Base-by-base conservation (phyloP, 2,888 invertebrate genomes). In the Malthinus flaveolus region DNA sequence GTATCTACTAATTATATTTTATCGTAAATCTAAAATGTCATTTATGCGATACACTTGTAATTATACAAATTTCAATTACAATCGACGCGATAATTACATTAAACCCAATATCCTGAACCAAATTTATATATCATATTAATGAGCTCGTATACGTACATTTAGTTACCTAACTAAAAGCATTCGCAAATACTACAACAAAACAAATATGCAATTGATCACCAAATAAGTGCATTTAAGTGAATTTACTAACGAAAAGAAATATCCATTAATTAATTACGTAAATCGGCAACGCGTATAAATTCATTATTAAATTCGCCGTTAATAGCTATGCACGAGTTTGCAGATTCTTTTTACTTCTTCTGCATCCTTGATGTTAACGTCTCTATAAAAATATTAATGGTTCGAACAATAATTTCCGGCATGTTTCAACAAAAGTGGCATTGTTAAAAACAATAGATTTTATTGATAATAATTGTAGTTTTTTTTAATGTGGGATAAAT, bases 41-140 rank as follows among this genome's bases (percentile, higher is more conserved):
- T 51, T 51, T 15, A 51, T 47, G 33, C 32, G 56, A 59, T 66
- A 60, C 58, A 57, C 48, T 53, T 59, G 57, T 61, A 63, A 64
- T 64, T 59, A n/a, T n/a, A 61, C 62, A 49, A 64, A 64, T 63
- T 64, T 58, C 64, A 62, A 63, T 64, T 64, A 59, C 64, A 59
- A 64, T 61, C 62, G 59, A 52, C 7, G 57, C 59, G 48, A 57
- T 64, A 64, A 64, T 64, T 62, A 63, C 47, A 56, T 61, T 55
- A 64, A 57, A 60, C 49, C 55, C 64, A 66, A 64, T 64, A 61
- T 64, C 61, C 64, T 56, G 57, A 46, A 47, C 51, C 48, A 49
- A 63, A 61, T 62, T 42, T 23, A 54, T 62, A 44, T 46, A 59
- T 52, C 56, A 64, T 62, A 63, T 61, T 63, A 62, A 66, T 65